phyloP scores from a whole-genome alignment of 2,797 vertebrate genomes.

The Chrysocyon brachyurus region DNA sequence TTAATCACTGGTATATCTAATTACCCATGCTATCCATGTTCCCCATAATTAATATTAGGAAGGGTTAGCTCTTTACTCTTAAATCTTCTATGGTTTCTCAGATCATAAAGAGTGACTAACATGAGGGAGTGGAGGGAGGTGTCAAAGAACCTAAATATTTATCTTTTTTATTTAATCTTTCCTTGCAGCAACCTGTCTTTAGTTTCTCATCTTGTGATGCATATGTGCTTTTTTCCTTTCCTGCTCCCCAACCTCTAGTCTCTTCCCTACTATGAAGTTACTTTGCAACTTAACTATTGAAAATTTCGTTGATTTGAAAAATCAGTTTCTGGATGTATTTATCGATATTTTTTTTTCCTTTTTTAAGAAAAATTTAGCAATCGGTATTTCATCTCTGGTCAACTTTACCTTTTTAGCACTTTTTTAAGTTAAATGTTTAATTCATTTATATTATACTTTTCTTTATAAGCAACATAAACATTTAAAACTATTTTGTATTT shows the following conservation, averaged over 20 bases:
- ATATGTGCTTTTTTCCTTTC: not conserved
- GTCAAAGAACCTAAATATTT: slow-evolving; percentile 11
- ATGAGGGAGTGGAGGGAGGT: not conserved
- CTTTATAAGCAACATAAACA: not conserved
- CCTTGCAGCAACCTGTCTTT: not conserved
- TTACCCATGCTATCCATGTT: not conserved
- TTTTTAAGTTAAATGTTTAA: not conserved
- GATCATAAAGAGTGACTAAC: not conserved
- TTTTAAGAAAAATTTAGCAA: not conserved
- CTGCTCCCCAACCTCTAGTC: accelerated
- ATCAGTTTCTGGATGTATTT: not conserved
- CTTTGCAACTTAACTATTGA: not conserved
- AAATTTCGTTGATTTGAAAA: not conserved
- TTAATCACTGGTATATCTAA: not conserved
- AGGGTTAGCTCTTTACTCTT: not conserved
- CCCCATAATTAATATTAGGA: not conserved
- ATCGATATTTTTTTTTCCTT: not conserved
- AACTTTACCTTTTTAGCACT: not conserved
- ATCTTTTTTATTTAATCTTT: not conserved
- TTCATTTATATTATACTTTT: slow-evolving; percentile 16
- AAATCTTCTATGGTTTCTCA: not conserved
- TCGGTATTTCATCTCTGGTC: not conserved
- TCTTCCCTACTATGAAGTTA: not conserved
- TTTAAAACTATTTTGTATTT: slow-evolving; percentile 8
- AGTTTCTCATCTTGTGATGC: not conserved